Conservation (phyloP, 92 coral and sea anemone species). For the Chrysogorgia sp. region DNA sequence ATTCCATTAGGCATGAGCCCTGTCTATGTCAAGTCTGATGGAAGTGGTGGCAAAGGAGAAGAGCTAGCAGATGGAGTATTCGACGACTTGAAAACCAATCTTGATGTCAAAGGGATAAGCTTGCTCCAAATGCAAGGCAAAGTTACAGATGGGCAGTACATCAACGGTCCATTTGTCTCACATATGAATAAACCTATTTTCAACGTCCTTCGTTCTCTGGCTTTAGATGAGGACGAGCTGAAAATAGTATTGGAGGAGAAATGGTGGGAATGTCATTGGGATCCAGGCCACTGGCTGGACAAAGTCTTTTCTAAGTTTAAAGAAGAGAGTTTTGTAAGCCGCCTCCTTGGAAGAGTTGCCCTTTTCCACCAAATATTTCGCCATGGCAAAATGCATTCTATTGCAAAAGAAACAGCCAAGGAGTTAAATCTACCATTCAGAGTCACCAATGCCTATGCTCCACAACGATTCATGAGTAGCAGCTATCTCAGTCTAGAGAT, state of each 20-base stretch:
- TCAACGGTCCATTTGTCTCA: constrained; percentile 17
- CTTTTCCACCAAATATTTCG: constrained; percentile 34
- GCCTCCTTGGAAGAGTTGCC: constrained; percentile 22
- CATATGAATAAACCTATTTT: constrained; percentile 14
- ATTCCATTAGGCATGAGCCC: background rate
- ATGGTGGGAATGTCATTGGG: constrained; percentile 44
- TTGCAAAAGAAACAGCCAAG: constrained; percentile 31
- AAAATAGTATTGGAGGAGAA: background rate
- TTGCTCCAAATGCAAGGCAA: too few species aligned
- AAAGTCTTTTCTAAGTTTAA: constrained; percentile 23
- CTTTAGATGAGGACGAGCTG: background rate
- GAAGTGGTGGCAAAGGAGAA: background rate
- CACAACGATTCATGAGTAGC: constrained; percentile 34
- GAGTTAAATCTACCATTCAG: constrained; percentile 25
- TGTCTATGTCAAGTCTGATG: background rate
- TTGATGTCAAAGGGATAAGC: background rate
- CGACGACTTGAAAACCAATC: background rate
- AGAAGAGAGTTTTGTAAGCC: constrained; percentile 19
- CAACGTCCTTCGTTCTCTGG: constrained; percentile 1
- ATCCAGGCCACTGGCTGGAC: too few species aligned
- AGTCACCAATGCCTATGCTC: constrained; percentile 27
- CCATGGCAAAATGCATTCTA: constrained; percentile 28
- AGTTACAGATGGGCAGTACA: constrained; percentile 22
- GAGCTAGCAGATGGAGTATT: background rate
- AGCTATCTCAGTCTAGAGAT: constrained; percentile 16